phyloP scores from a whole-genome alignment of 2,113 vertebrate species.

The Syrrhaptes paradoxus region DNA sequence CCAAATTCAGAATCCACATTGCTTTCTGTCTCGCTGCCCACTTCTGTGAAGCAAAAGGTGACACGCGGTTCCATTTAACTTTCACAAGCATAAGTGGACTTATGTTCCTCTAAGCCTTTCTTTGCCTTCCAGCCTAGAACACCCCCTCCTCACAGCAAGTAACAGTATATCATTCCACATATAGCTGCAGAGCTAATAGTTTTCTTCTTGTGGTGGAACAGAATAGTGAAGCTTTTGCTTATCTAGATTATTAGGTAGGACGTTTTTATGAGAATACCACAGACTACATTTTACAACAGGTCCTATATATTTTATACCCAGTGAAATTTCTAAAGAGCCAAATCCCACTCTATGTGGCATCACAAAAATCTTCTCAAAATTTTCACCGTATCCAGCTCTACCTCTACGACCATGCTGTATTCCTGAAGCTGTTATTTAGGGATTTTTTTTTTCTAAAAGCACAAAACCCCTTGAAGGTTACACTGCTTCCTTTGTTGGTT shows the following conservation, averaged over 20 bases:
- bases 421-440: neutral
- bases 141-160: neutral
- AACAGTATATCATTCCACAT: neutral
- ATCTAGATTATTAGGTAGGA: neutral
- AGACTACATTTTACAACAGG: neutral
- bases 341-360: neutral
- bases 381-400: neutral
- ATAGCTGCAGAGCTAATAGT: neutral
- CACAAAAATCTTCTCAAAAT: neutral
- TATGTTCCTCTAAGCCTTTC: neutral
- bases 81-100: neutral
- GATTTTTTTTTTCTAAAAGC: neutral
- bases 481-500: neutral
- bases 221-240: neutral
- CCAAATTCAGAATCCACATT: conserved; percentile 89
- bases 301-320: neutral
- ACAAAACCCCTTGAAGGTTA: neutral
- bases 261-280: neutral
- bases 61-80: neutral
- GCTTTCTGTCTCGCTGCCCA: conserved; percentile 90
- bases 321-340: neutral
- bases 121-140: neutral
- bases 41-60: conserved; percentile 76
- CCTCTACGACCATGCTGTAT: neutral
- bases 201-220: neutral